phyloP scores from a whole-genome alignment of 2,113 vertebrate species.

The Sorex araneus region DNA sequence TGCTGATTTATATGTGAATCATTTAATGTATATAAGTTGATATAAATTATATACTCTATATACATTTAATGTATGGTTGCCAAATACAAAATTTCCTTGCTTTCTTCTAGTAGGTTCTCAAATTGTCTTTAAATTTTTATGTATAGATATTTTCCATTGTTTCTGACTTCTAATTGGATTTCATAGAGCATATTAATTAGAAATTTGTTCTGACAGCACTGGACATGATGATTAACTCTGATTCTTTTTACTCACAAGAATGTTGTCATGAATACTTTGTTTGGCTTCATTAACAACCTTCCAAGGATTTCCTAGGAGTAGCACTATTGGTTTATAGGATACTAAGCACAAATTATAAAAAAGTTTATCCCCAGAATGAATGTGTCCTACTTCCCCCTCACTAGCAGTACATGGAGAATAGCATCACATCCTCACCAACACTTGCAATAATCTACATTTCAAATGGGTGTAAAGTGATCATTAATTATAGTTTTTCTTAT shows the following conservation, averaged over 20 bases:
- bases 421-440: neutral
- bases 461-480: neutral
- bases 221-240: neutral
- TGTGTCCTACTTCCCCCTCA: neutral
- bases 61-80: too few species aligned
- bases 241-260: neutral
- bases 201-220: neutral
- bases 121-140: neutral
- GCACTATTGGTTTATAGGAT: neutral
- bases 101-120: neutral
- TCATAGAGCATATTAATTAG: neutral
- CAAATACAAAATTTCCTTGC: too few species aligned
- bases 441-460: neutral
- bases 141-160: neutral
- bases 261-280: neutral
- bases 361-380: neutral
- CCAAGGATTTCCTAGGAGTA: neutral
- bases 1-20: neutral
- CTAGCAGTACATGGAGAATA: neutral
- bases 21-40: neutral
- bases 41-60: too few species aligned
- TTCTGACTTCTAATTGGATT: conserved; percentile 17
- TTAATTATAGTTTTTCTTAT: neutral
- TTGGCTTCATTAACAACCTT: neutral
- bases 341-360: neutral